Conservation (phyloP, 1,140 invertebrate species). For the Anastatus disparis region DNA sequence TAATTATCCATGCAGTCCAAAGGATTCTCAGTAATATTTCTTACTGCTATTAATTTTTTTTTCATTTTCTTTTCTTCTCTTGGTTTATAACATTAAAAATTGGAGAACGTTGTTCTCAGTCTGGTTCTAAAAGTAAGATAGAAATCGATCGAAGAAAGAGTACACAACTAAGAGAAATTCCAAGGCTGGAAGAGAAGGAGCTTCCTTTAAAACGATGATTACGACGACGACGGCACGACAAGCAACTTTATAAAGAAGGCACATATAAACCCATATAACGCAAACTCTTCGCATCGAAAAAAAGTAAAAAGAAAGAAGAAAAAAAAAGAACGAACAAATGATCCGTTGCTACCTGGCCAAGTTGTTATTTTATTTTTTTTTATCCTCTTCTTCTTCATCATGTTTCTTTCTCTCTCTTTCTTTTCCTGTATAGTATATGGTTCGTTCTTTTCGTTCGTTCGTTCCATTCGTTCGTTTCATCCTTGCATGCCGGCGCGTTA, state of each 20-base stretch:
- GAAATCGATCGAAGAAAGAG: slow-evolving; percentile 23
- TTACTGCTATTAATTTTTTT: no score
- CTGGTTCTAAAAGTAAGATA: slow-evolving; percentile 23
- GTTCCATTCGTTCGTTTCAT: slow-evolving; percentile 32
- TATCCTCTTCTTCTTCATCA: not conserved
- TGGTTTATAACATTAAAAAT: slow-evolving; percentile 18
- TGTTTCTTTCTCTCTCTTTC: not conserved
- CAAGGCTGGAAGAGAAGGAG: slow-evolving; percentile 22
- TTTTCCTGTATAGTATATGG: no score
- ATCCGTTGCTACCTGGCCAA: slow-evolving; percentile 38
- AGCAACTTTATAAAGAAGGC: slow-evolving; percentile 35
- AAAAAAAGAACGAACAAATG: slow-evolving; percentile 38
- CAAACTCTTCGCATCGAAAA: slow-evolving; percentile 22
- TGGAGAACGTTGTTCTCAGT: slow-evolving; percentile 32
- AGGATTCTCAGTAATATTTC: not conserved
- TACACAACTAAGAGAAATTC: slow-evolving; percentile 27
- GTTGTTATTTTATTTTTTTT: no score
- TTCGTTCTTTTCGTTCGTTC: not conserved
- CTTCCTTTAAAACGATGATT: not conserved
- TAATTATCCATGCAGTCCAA: slow-evolving; percentile 17
- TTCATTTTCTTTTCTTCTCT: not conserved
- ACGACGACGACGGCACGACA: not conserved
- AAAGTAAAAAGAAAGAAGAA: no score
- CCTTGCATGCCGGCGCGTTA: slow-evolving; percentile 50
- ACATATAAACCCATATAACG: not conserved